Base-by-base conservation (phyloP, 2,113 vertebrate genomes). In the Pachypanchax playfairii region DNA sequence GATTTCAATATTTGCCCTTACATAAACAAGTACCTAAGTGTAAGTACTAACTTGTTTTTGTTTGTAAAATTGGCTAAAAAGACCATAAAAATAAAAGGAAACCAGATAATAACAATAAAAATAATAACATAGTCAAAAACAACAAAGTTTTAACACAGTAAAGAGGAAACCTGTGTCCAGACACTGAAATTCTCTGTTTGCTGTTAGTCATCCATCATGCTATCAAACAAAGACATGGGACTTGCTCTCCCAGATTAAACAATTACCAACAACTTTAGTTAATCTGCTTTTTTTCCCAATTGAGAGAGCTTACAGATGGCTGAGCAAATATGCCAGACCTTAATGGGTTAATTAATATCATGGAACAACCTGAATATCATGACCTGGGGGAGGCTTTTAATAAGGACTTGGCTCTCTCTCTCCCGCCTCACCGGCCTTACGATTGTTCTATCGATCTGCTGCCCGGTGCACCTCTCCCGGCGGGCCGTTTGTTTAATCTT, bases 241-340 rank as follows among this genome's bases (percentile, higher is more conserved):
- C 36, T 10, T 42, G 5, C 2, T 20, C 15, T n/a, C 17, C 31
- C 48, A 51, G 75, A 85, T 86, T 39, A 73, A 70, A 79, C 75
- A 50, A 56, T 42, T 61, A 70, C 44, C n/a, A 39, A 52, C 73
- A 61, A 36, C 77, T 80, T 85, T 64, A 73, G 67, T 61, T 82
- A 76, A 87, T 80, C 65, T 76, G 62, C 61, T 17, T 31, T 54
- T 64, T 85, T 74, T 77, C 54, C 67, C 56, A 83, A 65, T 81
- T 80, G 56, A 28, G 44, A 72, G 36, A 66, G 84, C 79, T 89
- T 85, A 87, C 35, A 49, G 73, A 59, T 77, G 82, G 70, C 63
- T 51, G 70, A 64, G 44, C 14, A 31, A 59, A 62, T 39, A 38
- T 82, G 84, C 63, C 75, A 59, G 61, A 60, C 39, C 8, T 60